These are phyloP conservation scores for Heliconius hortense DNA, from an alignment of 2,888 invertebrate genomes.

Conservation along the genomic window DNA sequence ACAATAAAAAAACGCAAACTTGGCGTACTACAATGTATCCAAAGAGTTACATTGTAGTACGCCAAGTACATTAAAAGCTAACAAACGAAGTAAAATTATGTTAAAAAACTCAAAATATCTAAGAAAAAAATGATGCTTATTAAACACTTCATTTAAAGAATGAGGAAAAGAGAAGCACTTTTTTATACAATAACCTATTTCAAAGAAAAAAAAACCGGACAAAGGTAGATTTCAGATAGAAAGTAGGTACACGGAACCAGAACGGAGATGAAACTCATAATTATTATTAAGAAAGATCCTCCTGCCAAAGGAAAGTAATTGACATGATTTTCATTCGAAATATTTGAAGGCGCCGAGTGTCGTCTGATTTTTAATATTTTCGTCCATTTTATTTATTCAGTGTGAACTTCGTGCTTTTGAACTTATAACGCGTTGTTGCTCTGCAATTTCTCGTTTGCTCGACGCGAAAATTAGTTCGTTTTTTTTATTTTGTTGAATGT, in stretches of 20 bases:
- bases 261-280: conserved; percentile 27
- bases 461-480: conserved; percentile 30
- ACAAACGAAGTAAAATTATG: not conserved
- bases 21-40: too few species aligned
- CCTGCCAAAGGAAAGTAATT: conserved; percentile 28
- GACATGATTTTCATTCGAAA: conserved; percentile 25
- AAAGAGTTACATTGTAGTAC: not conserved
- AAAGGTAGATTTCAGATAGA: not conserved
- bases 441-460: conserved; percentile 36
- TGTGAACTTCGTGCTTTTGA: conserved; percentile 29
- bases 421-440: conserved; percentile 39
- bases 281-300: conserved; percentile 32
- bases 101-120: not conserved
- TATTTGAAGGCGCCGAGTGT: conserved; percentile 16
- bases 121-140: conserved; percentile 4
- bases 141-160: conserved; percentile 12
- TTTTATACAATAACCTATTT: conserved; percentile 10
- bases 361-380: conserved; percentile 23
- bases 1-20: too few species aligned
- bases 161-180: not conserved
- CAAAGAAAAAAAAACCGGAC: not conserved
- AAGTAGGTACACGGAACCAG: not conserved
- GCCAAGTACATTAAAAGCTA: not conserved
- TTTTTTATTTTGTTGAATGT: conserved; percentile 2
- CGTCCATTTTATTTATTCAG: conserved; percentile 25